Conservation (phyloP, 2,797 vertebrate species). For the Octomys mimax region DNA sequence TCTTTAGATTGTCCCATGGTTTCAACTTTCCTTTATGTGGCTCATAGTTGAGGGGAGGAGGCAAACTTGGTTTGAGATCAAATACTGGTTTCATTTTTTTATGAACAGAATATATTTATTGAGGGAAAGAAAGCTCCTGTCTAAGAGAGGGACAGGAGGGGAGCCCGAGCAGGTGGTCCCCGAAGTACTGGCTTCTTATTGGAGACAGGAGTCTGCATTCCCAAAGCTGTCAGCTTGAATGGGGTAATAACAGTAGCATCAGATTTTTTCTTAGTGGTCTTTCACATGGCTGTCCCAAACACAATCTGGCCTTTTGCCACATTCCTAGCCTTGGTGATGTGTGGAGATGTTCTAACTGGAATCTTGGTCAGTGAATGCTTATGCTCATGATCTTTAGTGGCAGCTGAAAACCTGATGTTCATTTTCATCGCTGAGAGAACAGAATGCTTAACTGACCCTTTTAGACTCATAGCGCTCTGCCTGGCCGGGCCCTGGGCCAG, state of each 20-base stretch:
- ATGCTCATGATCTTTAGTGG: constrained; percentile 93
- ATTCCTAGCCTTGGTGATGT: constrained; percentile 67
- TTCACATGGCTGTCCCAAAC: constrained; percentile 70
- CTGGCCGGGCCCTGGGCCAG: too few relatives aligned
- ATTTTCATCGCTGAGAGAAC: too few relatives aligned
- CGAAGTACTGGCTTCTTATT: constrained; percentile 92
- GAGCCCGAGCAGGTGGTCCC: too few relatives aligned
- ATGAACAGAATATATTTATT: too few relatives aligned
- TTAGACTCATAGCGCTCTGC: too few relatives aligned
- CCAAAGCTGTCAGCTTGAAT: constrained; percentile 89
- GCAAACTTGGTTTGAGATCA: constrained; percentile 96
- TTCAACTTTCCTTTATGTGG: constrained; percentile 97
- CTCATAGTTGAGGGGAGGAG: constrained; percentile 93
- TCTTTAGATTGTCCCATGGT: constrained; percentile 92
- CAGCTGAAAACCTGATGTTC: constrained; percentile 92
- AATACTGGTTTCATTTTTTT: constrained; percentile 89
- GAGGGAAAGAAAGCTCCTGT: too few relatives aligned
- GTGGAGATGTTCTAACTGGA: constrained; percentile 91
- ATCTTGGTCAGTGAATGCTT: constrained; percentile 95
- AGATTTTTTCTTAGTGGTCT: constrained; percentile 20
- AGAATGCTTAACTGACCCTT: too few relatives aligned
- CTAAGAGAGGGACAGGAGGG: too few relatives aligned
- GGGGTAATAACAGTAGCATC: constrained; percentile 87
- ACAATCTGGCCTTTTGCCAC: constrained; percentile 76
- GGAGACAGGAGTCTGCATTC: constrained; percentile 87